Evolutionary conservation across 2,113 vertebrate species (phyloP).

Genomic region (Monopterus albus): DNA sequence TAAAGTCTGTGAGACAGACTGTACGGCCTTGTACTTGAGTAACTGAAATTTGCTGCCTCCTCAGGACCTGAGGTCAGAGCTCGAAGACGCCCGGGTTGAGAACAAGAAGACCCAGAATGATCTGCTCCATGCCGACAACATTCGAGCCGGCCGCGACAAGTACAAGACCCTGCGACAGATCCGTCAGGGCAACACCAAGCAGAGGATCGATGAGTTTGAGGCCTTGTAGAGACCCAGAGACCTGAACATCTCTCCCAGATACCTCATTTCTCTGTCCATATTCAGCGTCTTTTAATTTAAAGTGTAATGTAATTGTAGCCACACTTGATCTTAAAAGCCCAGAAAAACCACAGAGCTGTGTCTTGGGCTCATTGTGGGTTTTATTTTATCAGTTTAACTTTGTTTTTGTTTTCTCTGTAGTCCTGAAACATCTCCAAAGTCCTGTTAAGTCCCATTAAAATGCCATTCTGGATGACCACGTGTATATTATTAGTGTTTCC

Average conservation of each 20-base stretch:
- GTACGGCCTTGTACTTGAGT: background rate
- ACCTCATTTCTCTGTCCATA: slow-evolving; percentile 26
- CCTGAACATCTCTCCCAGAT: slow-evolving; percentile 17
- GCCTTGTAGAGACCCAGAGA: slow-evolving; percentile 84
- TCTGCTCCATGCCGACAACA: slow-evolving; percentile 90
- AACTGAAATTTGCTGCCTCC: background rate
- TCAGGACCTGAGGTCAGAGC: slow-evolving; percentile 90
- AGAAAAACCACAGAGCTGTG: slow-evolving; percentile 15
- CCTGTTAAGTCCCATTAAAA: slow-evolving; percentile 17
- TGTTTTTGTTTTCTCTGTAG: slow-evolving; percentile 27
- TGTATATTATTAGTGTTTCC: slow-evolving; percentile 33
- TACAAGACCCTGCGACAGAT: slow-evolving; percentile 98
- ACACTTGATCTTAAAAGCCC: slow-evolving; percentile 12
- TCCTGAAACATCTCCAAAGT: slow-evolving; percentile 34
- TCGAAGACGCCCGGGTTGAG: slow-evolving; percentile 87
- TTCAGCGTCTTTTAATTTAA: slow-evolving; percentile 8
- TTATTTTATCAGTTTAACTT: slow-evolving; percentile 22
- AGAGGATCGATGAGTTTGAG: slow-evolving; percentile 97
- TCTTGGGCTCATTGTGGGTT: background rate
- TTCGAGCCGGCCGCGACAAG: slow-evolving; percentile 93
- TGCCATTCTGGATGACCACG: background rate
- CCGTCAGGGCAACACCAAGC: slow-evolving; percentile 97
- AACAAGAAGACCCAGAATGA: slow-evolving; percentile 91
- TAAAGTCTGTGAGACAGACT: background rate
- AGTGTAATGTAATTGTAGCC: slow-evolving; percentile 26